phyloP scores from a whole-genome alignment of 2,888 invertebrate genomes.

The Callyntrura sp. region DNA sequence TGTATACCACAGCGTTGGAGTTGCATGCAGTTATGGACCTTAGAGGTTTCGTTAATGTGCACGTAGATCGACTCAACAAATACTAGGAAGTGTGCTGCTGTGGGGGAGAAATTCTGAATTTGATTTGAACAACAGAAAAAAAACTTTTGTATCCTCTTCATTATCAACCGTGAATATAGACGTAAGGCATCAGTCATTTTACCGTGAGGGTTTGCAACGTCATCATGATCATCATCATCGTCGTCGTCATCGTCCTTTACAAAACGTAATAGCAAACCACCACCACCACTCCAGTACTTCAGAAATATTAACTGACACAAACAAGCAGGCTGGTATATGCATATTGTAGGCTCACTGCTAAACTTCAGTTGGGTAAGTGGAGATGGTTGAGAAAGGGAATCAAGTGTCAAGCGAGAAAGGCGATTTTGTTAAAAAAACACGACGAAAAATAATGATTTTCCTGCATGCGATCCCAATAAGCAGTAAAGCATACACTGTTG shows the following conservation, averaged over 20 bases:
- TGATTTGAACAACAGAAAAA: constrained; percentile 37
- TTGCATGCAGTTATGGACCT: not conserved
- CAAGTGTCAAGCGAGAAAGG: constrained; percentile 66
- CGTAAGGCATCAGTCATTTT: constrained; percentile 66
- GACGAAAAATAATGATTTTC: constrained; percentile 83
- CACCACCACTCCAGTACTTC: constrained; percentile 69
- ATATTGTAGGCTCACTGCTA: not conserved
- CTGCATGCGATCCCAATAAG: constrained; percentile 82
- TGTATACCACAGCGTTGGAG: not conserved
- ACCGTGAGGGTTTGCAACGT: constrained; percentile 47
- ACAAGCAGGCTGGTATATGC: constrained; percentile 39
- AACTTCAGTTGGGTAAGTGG: constrained; percentile 14
- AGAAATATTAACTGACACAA: constrained; percentile 79
- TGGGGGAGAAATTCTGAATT: constrained; percentile 59
- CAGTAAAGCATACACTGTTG: constrained; percentile 20
- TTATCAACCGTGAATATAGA: constrained; percentile 48
- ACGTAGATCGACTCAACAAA: constrained; percentile 39
- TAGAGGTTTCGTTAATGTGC: constrained; percentile 19
- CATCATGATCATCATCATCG: constrained; percentile 55
- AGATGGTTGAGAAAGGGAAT: constrained; percentile 51
- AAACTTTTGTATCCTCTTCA: constrained; percentile 51
- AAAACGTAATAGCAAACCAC: constrained; percentile 63
- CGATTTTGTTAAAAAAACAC: constrained; percentile 79
- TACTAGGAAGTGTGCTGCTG: constrained; percentile 62
- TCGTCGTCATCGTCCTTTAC: constrained; percentile 31